Evolutionary conservation across 2,797 vertebrate genomes (phyloP), one percentile per base, ranked within the genome.

Genomic region (Mus spretus): DNA sequence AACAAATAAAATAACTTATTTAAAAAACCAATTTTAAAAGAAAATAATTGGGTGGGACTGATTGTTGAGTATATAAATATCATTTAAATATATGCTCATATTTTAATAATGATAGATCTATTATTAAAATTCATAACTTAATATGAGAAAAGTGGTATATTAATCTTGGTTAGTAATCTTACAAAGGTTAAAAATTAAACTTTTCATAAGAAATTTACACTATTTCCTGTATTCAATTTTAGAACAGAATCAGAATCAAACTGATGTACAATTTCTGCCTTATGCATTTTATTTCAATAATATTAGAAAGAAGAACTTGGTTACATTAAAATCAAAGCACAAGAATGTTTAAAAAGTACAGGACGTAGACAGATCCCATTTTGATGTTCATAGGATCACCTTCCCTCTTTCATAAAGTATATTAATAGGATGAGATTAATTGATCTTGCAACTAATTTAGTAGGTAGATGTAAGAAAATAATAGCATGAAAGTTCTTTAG

Each of bases 261-360:
- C 0, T 12, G 80, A 84, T 14, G 37, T 2, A 72, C 6, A 53
- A 53, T 72, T 63, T 95, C 50, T 55, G 19, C 8, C 44, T 75
- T 81, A 6, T 47, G 17, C 55, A 57, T 50, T 90, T 95, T 90
- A 50, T 65, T 93, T 40, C 40, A 92, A 63, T n/a, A 40, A 93
- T 93, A 90, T 31, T 88, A 55, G 93, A 28, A 26, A 57, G 4
- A 6, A 86, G 87, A 80, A 40, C 2, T 59, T 19, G 90, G 12
- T 63, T 67, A 75, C 34, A 83, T 20, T 97, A 65, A 34, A 87
- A 92, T 37, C 7, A 91, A 96, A 92, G 8, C n/a, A 89, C 7
- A 82, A 22, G 24, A 90, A 88, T 1, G 0, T 53, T 85, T 88
- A 17, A 34, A 19, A 84, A 72, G 7, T 24, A 0, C 72, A 74